Percentiles rank a stretch among this genome's conserved stretches.
Conservation (phyloP, 2,888 invertebrate genomes). For the Notocelia uddmanniana region DNA sequence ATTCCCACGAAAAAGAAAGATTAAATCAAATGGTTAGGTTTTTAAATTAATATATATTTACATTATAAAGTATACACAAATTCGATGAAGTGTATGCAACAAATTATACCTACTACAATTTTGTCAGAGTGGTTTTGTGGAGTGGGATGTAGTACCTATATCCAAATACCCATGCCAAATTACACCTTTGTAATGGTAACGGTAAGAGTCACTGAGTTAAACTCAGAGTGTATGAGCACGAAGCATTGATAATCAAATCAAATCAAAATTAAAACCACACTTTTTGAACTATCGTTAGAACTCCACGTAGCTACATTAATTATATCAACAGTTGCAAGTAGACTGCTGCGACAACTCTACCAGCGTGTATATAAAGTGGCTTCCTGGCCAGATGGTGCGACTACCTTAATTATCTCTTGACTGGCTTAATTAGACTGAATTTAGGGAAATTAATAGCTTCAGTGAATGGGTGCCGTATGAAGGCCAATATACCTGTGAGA, state of each 20-base stretch:
- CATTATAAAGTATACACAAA: no score
- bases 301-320: background rate
- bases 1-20: no score
- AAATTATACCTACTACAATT: no score
- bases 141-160: no score
- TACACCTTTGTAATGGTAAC: no score
- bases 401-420: slow-evolving; percentile 24
- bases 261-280: background rate
- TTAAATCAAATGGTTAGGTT: no score
- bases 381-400: slow-evolving; percentile 23
- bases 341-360: slow-evolving; percentile 23
- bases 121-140: no score
- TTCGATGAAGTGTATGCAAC: no score
- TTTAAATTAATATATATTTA: no score
- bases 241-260: background rate
- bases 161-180: no score
- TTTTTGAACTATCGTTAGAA: slow-evolving; percentile 21
- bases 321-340: slow-evolving; percentile 2
- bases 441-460: slow-evolving; percentile 3
- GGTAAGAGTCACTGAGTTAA: no score
- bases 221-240: background rate
- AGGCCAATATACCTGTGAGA: background rate
- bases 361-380: slow-evolving; percentile 10
- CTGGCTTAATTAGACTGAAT: slow-evolving; percentile 1
- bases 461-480: background rate